Base-by-base conservation (phyloP, 1,140 invertebrate genomes). In the Drosophila ogumai region DNA sequence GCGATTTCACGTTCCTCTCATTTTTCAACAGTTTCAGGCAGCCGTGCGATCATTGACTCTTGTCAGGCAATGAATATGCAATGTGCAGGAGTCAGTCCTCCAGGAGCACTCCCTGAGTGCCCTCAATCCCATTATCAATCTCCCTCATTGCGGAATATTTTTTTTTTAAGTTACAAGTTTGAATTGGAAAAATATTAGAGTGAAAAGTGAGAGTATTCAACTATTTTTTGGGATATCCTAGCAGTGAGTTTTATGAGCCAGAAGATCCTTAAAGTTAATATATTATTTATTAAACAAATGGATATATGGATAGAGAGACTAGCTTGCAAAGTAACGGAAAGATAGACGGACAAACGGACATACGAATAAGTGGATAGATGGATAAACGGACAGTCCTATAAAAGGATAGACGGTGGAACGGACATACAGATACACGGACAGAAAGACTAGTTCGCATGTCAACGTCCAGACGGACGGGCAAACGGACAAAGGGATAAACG, bases 11-110 rank as follows among this genome's bases (percentile, higher is more conserved):
- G 73, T 78, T 69, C 54, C 67, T 77, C 54, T 69, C 67, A 67
- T 75, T 79, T 74, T 68, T 75, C 58, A 74, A 49, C 76, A 69
- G 61, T 80, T 69, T 50, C 85, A 68, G 63, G 63, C 67, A 71
- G 84, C 84, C 84, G 81, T 88, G 84, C 84, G 84, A 88, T 88
- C 84, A 90, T 88, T 88, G 84, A 90, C 84, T 88, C 52, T 81
- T 75, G 81, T 84, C 73, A 84, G 85, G 77, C 85, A 68, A 88
- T 57, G 34, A 59, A 49, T 57, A 49, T 68, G 63, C 55, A 59
- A 36, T 59, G 52, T 28, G 46, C 46, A 47, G 46, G 46, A 47
- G 46, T 25, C 13, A 28, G 13, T 44, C 15, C 47, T 10, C 25
- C 25, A 28, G 46, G 46, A 49, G 28, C 56, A 3, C 19, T 7